phyloP scores from a whole-genome alignment of 2,888 invertebrate species.

The Craniophora ligustri region DNA sequence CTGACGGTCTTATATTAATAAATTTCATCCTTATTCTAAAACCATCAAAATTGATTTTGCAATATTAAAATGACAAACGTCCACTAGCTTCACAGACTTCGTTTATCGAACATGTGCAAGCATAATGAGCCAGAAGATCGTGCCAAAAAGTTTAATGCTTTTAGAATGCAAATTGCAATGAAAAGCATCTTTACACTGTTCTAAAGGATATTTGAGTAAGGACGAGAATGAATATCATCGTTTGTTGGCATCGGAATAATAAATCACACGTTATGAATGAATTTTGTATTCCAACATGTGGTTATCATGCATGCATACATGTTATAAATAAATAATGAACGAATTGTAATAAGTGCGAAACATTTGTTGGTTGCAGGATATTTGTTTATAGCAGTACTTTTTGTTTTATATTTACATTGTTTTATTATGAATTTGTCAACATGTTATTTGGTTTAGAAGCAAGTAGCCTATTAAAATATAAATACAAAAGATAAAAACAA shows the following conservation, averaged over 20 bases:
- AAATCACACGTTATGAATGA: slow-evolving; percentile 26
- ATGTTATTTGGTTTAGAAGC: too few relatives aligned
- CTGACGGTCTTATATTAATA: too few relatives aligned
- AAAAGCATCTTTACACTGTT: slow-evolving; percentile 26
- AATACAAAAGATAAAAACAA: too few relatives aligned
- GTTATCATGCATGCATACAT: slow-evolving; percentile 1
- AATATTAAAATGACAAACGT: background rate
- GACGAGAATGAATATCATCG: slow-evolving; percentile 40
- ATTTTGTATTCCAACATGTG: slow-evolving; percentile 11
- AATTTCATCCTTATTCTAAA: too few relatives aligned
- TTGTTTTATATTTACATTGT: too few relatives aligned
- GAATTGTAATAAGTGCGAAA: background rate
- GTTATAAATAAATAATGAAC: background rate
- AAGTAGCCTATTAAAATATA: too few relatives aligned
- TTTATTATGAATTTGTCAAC: too few relatives aligned
- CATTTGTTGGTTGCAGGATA: background rate
- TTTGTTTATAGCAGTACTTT: too few relatives aligned
- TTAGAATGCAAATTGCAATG: slow-evolving; percentile 42
- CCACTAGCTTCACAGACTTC: background rate
- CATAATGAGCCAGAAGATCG: slow-evolving; percentile 8
- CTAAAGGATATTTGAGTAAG: slow-evolving; percentile 33
- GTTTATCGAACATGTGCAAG: slow-evolving; percentile 29
- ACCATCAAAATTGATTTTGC: background rate
- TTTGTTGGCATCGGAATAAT: slow-evolving; percentile 21
- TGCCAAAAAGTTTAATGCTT: slow-evolving; percentile 25